Evolutionary conservation across 2,888 invertebrate genomes (phyloP), one percentile per base, ranked within the genome.

Genomic region (Sepioteuthis lessoniana): DNA sequence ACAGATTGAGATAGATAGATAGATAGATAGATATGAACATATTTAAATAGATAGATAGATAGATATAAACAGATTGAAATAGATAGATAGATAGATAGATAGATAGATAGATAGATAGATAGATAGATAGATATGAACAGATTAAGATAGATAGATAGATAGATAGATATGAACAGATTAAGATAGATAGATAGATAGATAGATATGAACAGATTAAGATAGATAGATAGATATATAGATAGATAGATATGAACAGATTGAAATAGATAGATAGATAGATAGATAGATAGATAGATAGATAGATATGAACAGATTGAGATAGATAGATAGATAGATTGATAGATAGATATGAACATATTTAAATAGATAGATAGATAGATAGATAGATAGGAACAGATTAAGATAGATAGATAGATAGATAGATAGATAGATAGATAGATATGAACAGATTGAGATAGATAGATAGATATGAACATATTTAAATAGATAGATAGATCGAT

Each of bases 371-470:
- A 42, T 91, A 42, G 25, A 42, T 91, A 91, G 25, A 42, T 91
- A 91, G 3, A 42, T 42, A 42, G 42, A 90, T 90, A 35, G 7
- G n/a, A n/a, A 90, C 28, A 37, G n/a, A 37, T 90, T n/a, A n/a
- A 90, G n/a, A 90, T 90, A 90, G n/a, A 90, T 90, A 90, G n/a
- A 90, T 90, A 90, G 8, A 90, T 90, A 90, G n/a, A 90, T 90
- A 90, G n/a, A 90, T 90, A 90, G n/a, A 31, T 90, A 90, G n/a
- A 90, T 90, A 37, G n/a, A 37, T 90, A 37, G n/a, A 37, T 90
- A 90, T 90, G n/a, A 13, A 37, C 3, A 19, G n/a, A 90, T 90
- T n/a, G n/a, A n/a, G n/a, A 50, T 16, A 50, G 21, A 50, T 8
- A 50, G 50, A 50, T 16, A 50, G 50, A 50, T 16, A 50, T n/a